phyloP scores from a whole-genome alignment of 2,113 vertebrate species.

The Cyphomyrus plagiostoma region DNA sequence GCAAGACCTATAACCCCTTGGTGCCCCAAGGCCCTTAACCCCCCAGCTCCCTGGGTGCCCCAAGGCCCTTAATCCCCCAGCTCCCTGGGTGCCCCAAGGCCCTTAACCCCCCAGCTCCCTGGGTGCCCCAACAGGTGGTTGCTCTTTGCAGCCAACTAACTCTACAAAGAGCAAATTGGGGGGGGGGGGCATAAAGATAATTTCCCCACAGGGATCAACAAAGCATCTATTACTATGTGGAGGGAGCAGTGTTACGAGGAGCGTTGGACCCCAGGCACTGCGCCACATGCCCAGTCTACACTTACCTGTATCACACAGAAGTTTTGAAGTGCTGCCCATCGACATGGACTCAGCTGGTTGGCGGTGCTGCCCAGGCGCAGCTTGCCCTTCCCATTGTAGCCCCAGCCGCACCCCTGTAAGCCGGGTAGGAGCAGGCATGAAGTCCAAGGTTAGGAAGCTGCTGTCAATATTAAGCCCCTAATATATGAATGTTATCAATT shows the following conservation, averaged over 20 bases:
- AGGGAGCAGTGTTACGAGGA: background rate
- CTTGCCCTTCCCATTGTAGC: slow-evolving; percentile 93
- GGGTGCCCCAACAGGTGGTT: too few species aligned
- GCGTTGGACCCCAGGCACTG: background rate
- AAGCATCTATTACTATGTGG: background rate
- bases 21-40: too few species aligned
- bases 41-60: too few species aligned
- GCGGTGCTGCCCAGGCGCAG: slow-evolving; percentile 87
- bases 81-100: too few species aligned
- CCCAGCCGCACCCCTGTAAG: slow-evolving; percentile 84
- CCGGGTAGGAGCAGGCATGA: background rate
- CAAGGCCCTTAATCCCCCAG: too few species aligned
- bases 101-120: too few species aligned
- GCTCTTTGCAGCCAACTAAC: too few species aligned
- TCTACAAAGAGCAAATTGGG: too few species aligned
- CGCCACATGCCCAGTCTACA: background rate
- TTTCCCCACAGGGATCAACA: too few species aligned
- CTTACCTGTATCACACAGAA: slow-evolving; percentile 83
- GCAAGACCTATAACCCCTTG: too few species aligned
- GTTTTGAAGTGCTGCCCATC: slow-evolving; percentile 70
- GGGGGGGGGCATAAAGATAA: too few species aligned
- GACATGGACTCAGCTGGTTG: slow-evolving; percentile 81
- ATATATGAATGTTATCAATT: background rate
- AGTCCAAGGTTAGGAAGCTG: background rate
- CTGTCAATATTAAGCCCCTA: background rate